Conservation (phyloP, 2,888 invertebrate species). For the Mystacides longicornis region DNA sequence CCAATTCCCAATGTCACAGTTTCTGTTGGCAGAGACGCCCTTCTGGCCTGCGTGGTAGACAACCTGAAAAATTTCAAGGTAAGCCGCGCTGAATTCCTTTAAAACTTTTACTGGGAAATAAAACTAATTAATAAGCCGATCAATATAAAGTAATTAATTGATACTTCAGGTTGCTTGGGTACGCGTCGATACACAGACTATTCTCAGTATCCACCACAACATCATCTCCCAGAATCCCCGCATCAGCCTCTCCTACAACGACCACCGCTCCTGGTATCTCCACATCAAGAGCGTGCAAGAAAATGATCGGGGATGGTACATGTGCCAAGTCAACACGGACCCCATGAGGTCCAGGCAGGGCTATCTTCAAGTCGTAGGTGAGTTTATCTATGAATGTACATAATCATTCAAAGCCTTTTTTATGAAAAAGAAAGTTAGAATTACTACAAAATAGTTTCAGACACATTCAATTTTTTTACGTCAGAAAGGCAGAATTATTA, state of each 20-base stretch:
- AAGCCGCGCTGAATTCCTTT: constrained; percentile 28
- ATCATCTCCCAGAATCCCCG: constrained; percentile 86
- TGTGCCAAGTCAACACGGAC: constrained; percentile 90
- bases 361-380: constrained; percentile 85
- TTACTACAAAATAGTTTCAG: too few relatives aligned
- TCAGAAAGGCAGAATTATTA: too few relatives aligned
- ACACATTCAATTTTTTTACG: too few relatives aligned
- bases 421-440: too few relatives aligned
- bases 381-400: too few relatives aligned
- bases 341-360: constrained; percentile 86
- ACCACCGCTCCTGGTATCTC: constrained; percentile 86
- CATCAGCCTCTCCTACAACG: constrained; percentile 79
- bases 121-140: background rate
- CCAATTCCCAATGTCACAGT: constrained; percentile 73
- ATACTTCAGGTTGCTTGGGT: constrained; percentile 82
- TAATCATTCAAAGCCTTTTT: too few relatives aligned
- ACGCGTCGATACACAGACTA: constrained; percentile 86
- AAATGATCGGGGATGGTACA: constrained; percentile 82
- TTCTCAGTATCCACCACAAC: constrained; percentile 84
- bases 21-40: constrained; percentile 64
- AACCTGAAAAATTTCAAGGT: constrained; percentile 69
- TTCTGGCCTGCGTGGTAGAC: constrained; percentile 69
- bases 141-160: too few relatives aligned
- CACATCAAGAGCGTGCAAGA: constrained; percentile 85
- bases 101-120: background rate